phyloP scores from a whole-genome alignment of 1,140 invertebrate genomes.

The Halictus rubicundus region DNA sequence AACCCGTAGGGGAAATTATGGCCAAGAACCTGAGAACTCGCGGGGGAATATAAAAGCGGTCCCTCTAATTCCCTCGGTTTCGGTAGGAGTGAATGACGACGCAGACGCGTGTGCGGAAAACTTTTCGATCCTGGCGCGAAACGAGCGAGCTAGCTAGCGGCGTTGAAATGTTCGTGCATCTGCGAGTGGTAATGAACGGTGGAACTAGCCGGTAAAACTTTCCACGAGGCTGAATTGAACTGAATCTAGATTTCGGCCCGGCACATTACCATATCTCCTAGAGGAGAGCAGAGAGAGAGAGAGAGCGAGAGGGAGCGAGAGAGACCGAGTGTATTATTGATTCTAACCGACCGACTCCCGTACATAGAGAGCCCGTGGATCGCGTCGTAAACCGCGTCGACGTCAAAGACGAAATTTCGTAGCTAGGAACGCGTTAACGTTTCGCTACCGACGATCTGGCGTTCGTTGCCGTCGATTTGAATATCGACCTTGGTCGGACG shows the following conservation, averaged over 20 bases:
- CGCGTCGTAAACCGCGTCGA: background rate
- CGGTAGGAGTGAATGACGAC: background rate
- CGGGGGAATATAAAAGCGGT: background rate
- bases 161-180: slow-evolving; percentile 42
- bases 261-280: slow-evolving; percentile 48
- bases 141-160: too few species aligned
- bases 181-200: slow-evolving; percentile 51
- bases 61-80: background rate
- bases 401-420: slow-evolving; percentile 20
- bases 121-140: slow-evolving; percentile 24
- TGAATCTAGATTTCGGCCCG: slow-evolving; percentile 48
- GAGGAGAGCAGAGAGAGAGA: background rate
- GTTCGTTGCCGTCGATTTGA: background rate
- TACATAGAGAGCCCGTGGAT: background rate
- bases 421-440: background rate
- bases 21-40: background rate
- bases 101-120: background rate
- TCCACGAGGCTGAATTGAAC: slow-evolving; percentile 44
- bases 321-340: slow-evolving; percentile 35
- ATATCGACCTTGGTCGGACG: slow-evolving; percentile 15
- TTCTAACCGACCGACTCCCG: slow-evolving; percentile 8
- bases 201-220: slow-evolving; percentile 46
- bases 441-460: too few species aligned
- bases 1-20: background rate
- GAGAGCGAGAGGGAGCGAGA: background rate